Evolutionary conservation across 2,113 vertebrate genomes (phyloP).

Genomic region (Geothlypis trichas): DNA sequence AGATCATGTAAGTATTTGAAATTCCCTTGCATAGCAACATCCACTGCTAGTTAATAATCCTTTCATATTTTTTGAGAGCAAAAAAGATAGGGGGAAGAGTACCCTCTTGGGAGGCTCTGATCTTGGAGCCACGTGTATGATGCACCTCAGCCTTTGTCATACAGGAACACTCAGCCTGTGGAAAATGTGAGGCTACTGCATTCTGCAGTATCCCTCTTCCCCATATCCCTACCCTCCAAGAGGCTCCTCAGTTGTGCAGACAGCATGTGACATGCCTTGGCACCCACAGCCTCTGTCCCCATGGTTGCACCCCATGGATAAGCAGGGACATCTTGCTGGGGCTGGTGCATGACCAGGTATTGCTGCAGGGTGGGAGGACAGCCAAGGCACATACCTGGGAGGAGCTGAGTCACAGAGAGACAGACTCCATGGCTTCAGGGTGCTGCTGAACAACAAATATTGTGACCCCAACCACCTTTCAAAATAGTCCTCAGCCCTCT

Average conservation of each 20-base stretch:
- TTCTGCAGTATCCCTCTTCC: neutral
- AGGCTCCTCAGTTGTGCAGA: neutral
- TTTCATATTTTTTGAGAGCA: neutral
- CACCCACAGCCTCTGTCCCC: neutral
- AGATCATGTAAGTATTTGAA: neutral
- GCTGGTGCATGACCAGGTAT: neutral
- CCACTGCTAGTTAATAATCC: neutral
- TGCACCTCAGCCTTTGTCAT: neutral
- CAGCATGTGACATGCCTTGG: neutral
- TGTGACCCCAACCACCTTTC: neutral
- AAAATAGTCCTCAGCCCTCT: neutral
- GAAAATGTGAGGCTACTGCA: neutral
- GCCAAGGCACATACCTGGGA: neutral
- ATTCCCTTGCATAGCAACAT: neutral
- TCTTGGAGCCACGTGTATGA: neutral
- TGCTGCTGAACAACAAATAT: neutral
- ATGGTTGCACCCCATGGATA: neutral
- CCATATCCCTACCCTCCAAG: neutral
- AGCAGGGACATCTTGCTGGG: neutral
- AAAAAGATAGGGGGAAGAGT: neutral
- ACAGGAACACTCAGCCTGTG: neutral
- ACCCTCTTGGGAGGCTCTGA: neutral
- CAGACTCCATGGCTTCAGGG: neutral
- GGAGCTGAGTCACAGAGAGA: neutral
- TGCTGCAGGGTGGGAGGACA: neutral